phyloP scores from a whole-genome alignment of 2,888 invertebrate species.

The Drosophila anceps region DNA sequence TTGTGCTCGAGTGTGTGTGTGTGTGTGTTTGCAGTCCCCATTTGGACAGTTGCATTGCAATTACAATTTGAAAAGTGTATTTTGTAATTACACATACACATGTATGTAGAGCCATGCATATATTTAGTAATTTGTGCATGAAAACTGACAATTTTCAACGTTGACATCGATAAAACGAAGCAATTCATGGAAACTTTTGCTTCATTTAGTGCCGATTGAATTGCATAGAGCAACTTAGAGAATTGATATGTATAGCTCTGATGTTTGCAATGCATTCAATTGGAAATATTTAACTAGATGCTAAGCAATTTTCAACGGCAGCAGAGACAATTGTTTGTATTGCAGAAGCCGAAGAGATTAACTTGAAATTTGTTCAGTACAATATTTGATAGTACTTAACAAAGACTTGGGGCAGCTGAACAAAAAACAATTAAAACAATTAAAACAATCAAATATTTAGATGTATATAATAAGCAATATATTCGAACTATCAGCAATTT shows the following conservation, averaged over 20 bases:
- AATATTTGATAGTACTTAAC: neutral
- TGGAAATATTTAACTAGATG: slow-evolving; percentile 6
- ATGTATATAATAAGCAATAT: too few relatives aligned
- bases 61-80: slow-evolving; percentile 77
- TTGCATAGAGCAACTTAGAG: neutral
- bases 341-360: neutral
- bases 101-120: slow-evolving; percentile 13
- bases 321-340: neutral
- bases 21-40: slow-evolving; percentile 57
- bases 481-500: too few relatives aligned
- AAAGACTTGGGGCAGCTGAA: neutral
- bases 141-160: slow-evolving; percentile 34
- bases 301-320: neutral
- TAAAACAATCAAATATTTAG: too few relatives aligned
- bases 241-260: neutral
- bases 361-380: neutral
- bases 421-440: neutral
- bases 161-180: slow-evolving; percentile 15
- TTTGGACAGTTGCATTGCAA: slow-evolving; percentile 74
- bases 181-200: slow-evolving; percentile 13
- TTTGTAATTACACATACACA: slow-evolving; percentile 64
- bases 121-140: slow-evolving; percentile 65
- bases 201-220: slow-evolving; percentile 7
- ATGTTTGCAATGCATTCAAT: slow-evolving; percentile 6
- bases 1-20: slow-evolving; percentile 25